These are phyloP conservation scores for Phyllotreta cruciferae DNA, from an alignment of 2,888 invertebrate species.

Conservation along the genomic window DNA sequence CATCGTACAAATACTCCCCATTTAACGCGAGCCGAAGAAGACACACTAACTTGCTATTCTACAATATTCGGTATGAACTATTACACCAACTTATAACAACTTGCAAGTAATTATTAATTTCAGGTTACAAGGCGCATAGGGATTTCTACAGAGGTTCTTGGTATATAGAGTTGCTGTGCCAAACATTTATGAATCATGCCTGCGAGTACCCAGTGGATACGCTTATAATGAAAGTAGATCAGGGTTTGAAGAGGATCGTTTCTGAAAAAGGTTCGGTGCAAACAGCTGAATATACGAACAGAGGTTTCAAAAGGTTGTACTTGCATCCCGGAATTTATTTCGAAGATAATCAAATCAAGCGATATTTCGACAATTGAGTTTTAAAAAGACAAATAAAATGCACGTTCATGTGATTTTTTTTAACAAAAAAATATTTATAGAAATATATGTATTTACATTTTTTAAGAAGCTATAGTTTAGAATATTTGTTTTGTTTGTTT, in stretches of 20 bases:
- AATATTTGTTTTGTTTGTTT: slow-evolving; percentile 4
- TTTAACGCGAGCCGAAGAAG: slow-evolving; percentile 55
- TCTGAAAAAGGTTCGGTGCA: slow-evolving; percentile 61
- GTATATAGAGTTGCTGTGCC: slow-evolving; percentile 73
- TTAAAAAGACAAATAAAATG: not conserved
- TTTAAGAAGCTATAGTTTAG: slow-evolving; percentile 19
- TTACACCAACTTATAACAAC: not conserved
- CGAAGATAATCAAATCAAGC: slow-evolving; percentile 44
- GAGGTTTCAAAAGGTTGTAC: slow-evolving; percentile 71
- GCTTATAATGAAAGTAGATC: slow-evolving; percentile 69
- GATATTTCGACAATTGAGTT: slow-evolving; percentile 22
- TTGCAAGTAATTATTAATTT: slow-evolving; percentile 13
- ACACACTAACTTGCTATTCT: slow-evolving; percentile 70
- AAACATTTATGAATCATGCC: slow-evolving; percentile 69
- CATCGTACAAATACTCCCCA: not conserved
- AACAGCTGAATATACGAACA: slow-evolving; percentile 69
- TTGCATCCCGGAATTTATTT: slow-evolving; percentile 72
- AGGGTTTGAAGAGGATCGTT: slow-evolving; percentile 58
- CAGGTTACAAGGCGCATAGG: slow-evolving; percentile 68
- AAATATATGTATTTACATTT: slow-evolving; percentile 27
- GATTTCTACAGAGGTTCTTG: slow-evolving; percentile 69
- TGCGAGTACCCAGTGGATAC: slow-evolving; percentile 69
- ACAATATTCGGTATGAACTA: slow-evolving; percentile 62
- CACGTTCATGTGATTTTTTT: slow-evolving; percentile 21
- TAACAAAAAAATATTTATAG: slow-evolving; percentile 25